Conservation (phyloP, 2,888 invertebrate species). For the Meta bourneti region DNA sequence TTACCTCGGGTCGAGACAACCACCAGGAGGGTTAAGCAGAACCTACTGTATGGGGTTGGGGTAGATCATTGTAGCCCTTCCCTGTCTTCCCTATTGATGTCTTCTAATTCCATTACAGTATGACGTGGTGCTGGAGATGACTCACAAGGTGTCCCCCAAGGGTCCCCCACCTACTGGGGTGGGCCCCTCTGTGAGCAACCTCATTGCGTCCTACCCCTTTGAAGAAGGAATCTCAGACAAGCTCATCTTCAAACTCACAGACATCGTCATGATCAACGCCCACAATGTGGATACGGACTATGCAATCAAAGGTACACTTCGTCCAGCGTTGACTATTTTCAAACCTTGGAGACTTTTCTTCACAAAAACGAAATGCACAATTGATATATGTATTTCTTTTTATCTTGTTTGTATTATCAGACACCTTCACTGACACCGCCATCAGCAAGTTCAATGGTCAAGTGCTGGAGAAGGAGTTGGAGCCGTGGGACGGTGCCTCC, state of each 20-base stretch:
- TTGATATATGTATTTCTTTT: not conserved
- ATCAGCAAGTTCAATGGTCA: conserved; percentile 93
- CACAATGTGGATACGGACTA: conserved; percentile 93
- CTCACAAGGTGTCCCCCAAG: conserved; percentile 87
- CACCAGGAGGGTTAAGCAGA: too few relatives aligned
- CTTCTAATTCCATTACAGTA: conserved; percentile 83
- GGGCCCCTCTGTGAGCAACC: conserved; percentile 77
- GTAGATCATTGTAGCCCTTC: too few relatives aligned
- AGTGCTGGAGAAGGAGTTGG: conserved; percentile 87
- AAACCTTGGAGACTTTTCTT: not conserved
- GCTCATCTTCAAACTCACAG: conserved; percentile 90
- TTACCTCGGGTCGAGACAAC: too few relatives aligned
- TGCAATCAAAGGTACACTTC: conserved; percentile 87
- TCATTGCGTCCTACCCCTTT: conserved; percentile 77
- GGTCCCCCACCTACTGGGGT: conserved; percentile 67
- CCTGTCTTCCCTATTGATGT: too few relatives aligned
- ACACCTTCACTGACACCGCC: conserved; percentile 91
- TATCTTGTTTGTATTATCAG: conserved; percentile 78
- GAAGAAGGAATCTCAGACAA: conserved; percentile 88
- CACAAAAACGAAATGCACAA: not conserved
- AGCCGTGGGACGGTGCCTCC: conserved; percentile 89
- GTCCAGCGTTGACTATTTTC: not conserved
- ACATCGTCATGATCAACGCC: conserved; percentile 91
- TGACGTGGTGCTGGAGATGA: conserved; percentile 93
- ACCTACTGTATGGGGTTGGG: too few relatives aligned